Base-by-base conservation (phyloP, 2,888 invertebrate genomes). In the Trissolcus brochymenae region DNA sequence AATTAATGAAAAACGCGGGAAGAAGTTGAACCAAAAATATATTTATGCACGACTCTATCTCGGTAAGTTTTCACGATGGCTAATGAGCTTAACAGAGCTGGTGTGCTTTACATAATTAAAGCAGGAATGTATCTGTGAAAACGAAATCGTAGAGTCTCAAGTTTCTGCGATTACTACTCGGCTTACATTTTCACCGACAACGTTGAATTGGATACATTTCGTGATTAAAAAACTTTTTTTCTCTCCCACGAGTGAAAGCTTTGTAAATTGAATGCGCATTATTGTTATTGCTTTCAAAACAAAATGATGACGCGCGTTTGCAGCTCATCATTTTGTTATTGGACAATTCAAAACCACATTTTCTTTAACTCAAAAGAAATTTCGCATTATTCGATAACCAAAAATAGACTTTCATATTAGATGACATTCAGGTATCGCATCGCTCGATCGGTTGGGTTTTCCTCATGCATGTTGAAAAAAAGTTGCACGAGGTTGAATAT, bases 401-500 rank as follows among this genome's bases (percentile, higher is more conserved):
- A 19, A 19, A 19, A 19, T 54, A 79, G 21, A 41, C 49, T 67
- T 65, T 65, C 2, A 19, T 19, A 19, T 19, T 19, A 19, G 19
- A 2, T 2, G 19, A 19, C 19, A 19, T 2, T 2, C 19, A 19
- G 2, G 19, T 19, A 19, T 2, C 19, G 19, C 19, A n/a, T n/a
- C n/a, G n/a, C n/a, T n/a, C n/a, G n/a, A n/a, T 19, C 19, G 19
- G 2, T 19, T 19, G 19, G 19, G 19, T 1, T 19, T 19, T 19
- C 19, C 19, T 19, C 1, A 19, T 19, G n/a, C 19, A 2, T 1
- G 19, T 19, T 2, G 19, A 19, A 19, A 19, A 19, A 19, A 19
- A 67, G n/a, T n/a, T n/a, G n/a, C n/a, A n/a, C n/a, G n/a, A n/a
- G 61, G 56, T 0, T 51, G 29, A 88, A 83, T 6, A 81, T 81